These are phyloP conservation scores for Sebastes goodei DNA, from an alignment of 2,797 vertebrate species.

Conservation along the genomic window DNA sequence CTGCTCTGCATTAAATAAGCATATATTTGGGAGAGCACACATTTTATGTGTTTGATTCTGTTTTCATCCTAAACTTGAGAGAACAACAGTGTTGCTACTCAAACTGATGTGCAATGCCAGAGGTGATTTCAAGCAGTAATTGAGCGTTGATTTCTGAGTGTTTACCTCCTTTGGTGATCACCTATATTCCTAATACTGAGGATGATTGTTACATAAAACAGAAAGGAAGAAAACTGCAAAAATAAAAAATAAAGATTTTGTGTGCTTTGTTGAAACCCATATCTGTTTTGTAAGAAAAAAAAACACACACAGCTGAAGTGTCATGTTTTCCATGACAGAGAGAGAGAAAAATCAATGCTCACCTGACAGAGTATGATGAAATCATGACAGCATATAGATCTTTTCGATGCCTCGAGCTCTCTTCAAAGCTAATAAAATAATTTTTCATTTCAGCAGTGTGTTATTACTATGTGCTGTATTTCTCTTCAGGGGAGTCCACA, in stretches of 20 bases:
- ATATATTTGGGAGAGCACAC: conserved; percentile 28
- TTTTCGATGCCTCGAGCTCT: conserved; percentile 55
- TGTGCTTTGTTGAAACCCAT: conserved; percentile 6
- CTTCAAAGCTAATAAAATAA: conserved; percentile 57
- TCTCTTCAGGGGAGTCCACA: conserved; percentile 15
- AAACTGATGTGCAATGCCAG: conserved; percentile 31
- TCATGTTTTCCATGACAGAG: conserved; percentile 24
- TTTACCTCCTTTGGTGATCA: conserved; percentile 26
- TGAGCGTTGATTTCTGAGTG: conserved; percentile 32
- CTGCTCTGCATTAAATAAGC: conserved; percentile 32
- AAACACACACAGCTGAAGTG: conserved; percentile 2
- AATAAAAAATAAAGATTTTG: background rate
- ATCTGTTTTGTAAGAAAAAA: background rate
- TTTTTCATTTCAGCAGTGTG: conserved; percentile 51
- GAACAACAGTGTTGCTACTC: conserved; percentile 1
- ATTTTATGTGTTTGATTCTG: conserved; percentile 17
- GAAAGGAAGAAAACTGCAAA: background rate
- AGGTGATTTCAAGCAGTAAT: conserved; percentile 27
- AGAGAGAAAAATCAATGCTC: conserved; percentile 55
- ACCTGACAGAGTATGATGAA: conserved; percentile 63
- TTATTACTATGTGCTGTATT: conserved; percentile 51
- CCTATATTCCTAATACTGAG: background rate
- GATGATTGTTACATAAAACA: background rate
- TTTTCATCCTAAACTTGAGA: conserved; percentile 35
- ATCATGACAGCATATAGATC: conserved; percentile 71